Evolutionary conservation across 30 jellyfish, hydroid and myxozoan species (phyloP).

Genomic region (Pelagia noctiluca): DNA sequence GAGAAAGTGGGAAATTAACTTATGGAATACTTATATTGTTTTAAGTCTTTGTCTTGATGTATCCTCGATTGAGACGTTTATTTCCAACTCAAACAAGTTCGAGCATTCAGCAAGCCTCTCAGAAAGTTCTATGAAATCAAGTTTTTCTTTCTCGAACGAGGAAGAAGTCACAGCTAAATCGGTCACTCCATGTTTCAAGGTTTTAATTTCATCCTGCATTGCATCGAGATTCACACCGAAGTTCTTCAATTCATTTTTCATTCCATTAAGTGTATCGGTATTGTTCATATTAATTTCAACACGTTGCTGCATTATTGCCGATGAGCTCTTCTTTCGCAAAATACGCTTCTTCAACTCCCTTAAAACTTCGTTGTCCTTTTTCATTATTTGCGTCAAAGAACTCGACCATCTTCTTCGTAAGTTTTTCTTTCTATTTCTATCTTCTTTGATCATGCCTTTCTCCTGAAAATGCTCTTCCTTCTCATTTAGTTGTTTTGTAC

Average conservation of each 20-base stretch:
- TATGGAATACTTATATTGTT: too few species aligned
- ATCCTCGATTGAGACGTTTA: too few species aligned
- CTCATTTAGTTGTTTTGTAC: not conserved
- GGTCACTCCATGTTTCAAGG: slow-evolving; percentile 1
- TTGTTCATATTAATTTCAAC: not conserved
- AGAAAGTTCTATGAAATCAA: not conserved
- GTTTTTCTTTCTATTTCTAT: slow-evolving; percentile 2
- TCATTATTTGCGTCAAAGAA: slow-evolving; percentile 41
- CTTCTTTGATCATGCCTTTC: slow-evolving; percentile 3
- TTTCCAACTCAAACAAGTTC: not conserved
- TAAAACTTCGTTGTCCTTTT: slow-evolving; percentile 9
- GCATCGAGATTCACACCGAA: slow-evolving; percentile 8
- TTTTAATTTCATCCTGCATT: slow-evolving; percentile 9
- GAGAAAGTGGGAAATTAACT: too few species aligned
- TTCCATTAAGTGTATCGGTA: slow-evolving; percentile 8
- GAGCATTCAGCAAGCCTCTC: not conserved
- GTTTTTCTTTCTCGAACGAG: not conserved
- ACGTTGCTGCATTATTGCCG: not conserved
- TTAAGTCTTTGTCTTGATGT: too few species aligned
- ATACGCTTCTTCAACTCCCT: not conserved
- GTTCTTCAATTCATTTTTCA: slow-evolving; percentile 37
- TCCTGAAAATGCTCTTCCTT: not conserved
- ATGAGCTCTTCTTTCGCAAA: not conserved
- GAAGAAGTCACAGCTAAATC: not conserved
- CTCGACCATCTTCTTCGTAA: slow-evolving; percentile 10